These are phyloP conservation scores for Paracentrotus lividus DNA, from an alignment of 53 echinoderm and acorn worm genomes.

Conservation along the genomic window DNA sequence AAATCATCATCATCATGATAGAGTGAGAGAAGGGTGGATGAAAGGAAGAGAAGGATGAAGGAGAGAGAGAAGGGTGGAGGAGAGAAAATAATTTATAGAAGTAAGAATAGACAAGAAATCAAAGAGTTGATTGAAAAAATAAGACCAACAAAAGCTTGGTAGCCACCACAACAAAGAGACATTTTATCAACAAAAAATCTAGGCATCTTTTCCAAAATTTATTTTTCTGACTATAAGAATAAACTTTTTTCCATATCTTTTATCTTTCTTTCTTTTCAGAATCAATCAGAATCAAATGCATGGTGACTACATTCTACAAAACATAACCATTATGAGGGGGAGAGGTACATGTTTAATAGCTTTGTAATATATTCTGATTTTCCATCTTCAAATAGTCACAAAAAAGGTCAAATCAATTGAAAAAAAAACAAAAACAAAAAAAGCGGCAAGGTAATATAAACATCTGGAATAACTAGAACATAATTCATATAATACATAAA, in stretches of 20 bases:
- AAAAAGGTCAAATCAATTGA: neutral
- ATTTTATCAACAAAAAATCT: neutral
- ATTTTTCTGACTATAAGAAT: conserved; percentile 67
- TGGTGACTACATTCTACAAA: conserved; percentile 39
- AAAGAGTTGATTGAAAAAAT: too few species aligned
- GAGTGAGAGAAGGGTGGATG: neutral
- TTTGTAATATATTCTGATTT: conserved; percentile 18
- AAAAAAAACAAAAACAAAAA: conserved; percentile 35
- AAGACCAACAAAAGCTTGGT: neutral
- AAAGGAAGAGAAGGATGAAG: too few species aligned
- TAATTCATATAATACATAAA: conserved; percentile 40
- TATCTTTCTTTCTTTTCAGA: neutral
- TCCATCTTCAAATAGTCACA: conserved; percentile 32
- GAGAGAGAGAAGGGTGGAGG: neutral
- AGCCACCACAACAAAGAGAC: neutral
- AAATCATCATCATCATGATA: neutral
- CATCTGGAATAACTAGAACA: conserved; percentile 42
- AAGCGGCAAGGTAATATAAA: conserved; percentile 44
- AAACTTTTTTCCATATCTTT: conserved; percentile 21
- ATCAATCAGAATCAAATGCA: conserved; percentile 25
- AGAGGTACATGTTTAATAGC: neutral
- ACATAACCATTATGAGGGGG: conserved; percentile 31
- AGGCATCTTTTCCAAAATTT: conserved; percentile 47
- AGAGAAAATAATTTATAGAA: neutral
- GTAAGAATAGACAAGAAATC: neutral